Conservation (phyloP, 2,113 vertebrate species). For the Rissa tridactyla region DNA sequence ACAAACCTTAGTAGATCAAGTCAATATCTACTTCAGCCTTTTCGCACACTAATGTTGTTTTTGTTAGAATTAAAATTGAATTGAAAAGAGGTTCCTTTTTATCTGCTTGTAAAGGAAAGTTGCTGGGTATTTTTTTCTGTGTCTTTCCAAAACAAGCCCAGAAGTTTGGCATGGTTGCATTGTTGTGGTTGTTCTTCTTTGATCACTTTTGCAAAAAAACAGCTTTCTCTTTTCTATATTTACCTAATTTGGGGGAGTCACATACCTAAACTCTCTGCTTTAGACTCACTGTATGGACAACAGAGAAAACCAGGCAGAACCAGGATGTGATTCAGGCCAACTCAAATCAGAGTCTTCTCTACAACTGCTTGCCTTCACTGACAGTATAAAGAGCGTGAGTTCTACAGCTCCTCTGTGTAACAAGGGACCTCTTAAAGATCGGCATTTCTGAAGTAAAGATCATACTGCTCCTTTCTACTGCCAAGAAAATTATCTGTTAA, state of each 20-base stretch:
- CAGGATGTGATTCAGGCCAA: background rate
- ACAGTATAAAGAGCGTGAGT: background rate
- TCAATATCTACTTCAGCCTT: slow-evolving; percentile 43
- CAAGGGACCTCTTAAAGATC: background rate
- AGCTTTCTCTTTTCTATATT: background rate
- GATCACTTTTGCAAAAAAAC: background rate
- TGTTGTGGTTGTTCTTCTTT: background rate
- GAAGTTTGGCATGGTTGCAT: fast-evolving
- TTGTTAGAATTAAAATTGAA: background rate
- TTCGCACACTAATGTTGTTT: background rate
- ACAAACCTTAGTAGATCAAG: background rate
- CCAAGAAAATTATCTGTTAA: background rate
- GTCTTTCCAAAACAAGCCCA: background rate
- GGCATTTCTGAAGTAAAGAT: background rate
- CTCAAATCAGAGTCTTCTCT: background rate
- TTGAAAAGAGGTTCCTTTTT: background rate
- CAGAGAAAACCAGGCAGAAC: background rate
- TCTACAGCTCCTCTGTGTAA: background rate
- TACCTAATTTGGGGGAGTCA: background rate
- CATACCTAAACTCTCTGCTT: background rate
- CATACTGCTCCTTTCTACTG: background rate
- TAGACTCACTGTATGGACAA: background rate
- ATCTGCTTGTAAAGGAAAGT: background rate
- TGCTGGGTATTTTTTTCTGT: background rate
- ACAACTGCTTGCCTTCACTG: background rate